These are phyloP conservation scores for Todiramphus chloris DNA, from an alignment of 2,113 vertebrate species.

Conservation along the genomic window DNA sequence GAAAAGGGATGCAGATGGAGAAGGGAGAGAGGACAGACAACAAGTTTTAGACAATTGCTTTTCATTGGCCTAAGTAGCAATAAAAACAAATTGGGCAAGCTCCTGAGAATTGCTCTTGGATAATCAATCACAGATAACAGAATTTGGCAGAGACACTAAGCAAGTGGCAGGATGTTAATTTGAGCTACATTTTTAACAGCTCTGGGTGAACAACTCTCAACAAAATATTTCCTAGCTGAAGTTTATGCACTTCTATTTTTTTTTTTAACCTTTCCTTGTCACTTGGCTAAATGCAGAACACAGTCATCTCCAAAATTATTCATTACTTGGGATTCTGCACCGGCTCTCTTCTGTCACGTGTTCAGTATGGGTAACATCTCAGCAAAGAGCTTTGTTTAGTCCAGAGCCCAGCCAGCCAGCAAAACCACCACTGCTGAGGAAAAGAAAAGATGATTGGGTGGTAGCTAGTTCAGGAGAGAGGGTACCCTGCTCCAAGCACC, in stretches of 20 bases:
- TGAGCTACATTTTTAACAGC: not conserved
- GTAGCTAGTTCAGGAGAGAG: not conserved
- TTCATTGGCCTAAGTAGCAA: conserved; percentile 1
- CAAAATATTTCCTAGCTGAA: not conserved
- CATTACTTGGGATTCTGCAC: not conserved
- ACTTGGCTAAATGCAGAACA: not conserved
- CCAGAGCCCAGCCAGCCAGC: not conserved
- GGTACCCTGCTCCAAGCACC: not conserved
- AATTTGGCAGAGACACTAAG: conserved; percentile 20
- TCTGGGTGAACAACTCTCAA: not conserved
- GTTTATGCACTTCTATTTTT: not conserved
- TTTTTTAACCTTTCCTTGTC: not conserved
- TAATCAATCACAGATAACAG: conserved; percentile 31
- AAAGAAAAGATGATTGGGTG: not conserved
- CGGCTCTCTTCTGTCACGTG: not conserved
- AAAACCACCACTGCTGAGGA: not conserved
- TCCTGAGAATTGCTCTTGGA: not conserved
- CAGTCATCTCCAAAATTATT: not conserved
- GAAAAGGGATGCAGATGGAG: not conserved
- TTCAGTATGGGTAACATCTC: not conserved
- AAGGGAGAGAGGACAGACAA: not conserved
- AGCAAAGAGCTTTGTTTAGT: not conserved
- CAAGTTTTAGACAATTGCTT: not conserved
- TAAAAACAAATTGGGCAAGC: conserved; percentile 14
- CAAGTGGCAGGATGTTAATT: conserved; percentile 28